Evolutionary conservation across 2,797 vertebrate species (phyloP), one percentile per base, ranked within the genome.

Genomic region (Melanogrammus aeglefinus): DNA sequence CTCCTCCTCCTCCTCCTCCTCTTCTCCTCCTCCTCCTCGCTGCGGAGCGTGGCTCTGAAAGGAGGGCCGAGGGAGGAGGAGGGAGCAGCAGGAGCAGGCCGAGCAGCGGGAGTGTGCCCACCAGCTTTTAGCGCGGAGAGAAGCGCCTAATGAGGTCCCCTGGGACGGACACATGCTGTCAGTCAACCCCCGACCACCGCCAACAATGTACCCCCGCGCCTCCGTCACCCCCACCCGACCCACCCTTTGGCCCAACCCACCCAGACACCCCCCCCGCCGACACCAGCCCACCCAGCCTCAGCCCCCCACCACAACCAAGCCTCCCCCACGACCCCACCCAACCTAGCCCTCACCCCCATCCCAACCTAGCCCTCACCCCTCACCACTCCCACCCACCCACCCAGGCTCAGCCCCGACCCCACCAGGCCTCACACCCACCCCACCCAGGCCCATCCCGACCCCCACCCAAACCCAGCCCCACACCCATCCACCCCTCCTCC

Each of bases 121-220:
- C 91, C 89, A 94, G 94, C 93, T 95, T 94, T 94, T 94, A 94
- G 92, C 94, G 91, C 89, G 90, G 87, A 93, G 47, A 51, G 14
- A 21, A 51, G 47, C 14, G 91, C 94, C 96, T 99, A 99, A 99
- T 99, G 97, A 99, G 98, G 94, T 99, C 98, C 97, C 96, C 90
- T 93, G 98, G 97, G 98, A 99, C 93, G 92, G 91, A 78, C 89
- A 93, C 89, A 88, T 92, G 90, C 94, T 97, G 97, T 98, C 97
- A 98, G 96, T 99, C 96, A 97, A 92, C 79, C 84, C 87, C 87
- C n/a, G 81, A 86, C 91, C 89, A 90, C 87, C 89, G 93, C 94
- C 94, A 96, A 94, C 94, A 91, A 86, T 91, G 78, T 72, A 93
- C 31, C 93, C 87, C 86, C 94, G 92, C 94, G 92, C 92, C 94